Base-by-base conservation (phyloP, 2,797 vertebrate species). In the Mionectes olivaceus region DNA sequence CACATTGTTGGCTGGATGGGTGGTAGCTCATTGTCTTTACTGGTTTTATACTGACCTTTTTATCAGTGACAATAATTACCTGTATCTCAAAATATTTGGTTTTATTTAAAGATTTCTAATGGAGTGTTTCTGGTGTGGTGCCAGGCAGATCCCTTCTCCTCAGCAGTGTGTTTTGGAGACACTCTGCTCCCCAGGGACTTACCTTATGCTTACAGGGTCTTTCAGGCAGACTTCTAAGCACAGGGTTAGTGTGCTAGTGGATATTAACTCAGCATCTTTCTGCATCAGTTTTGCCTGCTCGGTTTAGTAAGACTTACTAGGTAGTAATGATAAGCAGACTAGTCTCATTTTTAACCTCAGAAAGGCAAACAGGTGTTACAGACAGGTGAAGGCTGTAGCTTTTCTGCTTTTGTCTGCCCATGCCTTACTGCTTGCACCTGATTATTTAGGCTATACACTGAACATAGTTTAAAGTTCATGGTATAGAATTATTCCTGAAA, bases 1-100 rank as follows among this genome's bases (percentile, higher is more conserved):
- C 44, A 44, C 0, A 0, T 17, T 47, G 16, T 87, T 76, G 49
- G 13, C 24, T 76, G 35, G 3, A 13, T 68, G 19, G 19, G 2
- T 79, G 47, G 14, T 75, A 89, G n/a, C 35, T 59, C 41, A 19
- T 83, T 4, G 7, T 49, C 49, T 64, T 53, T 22, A 16, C 21
- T 81, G 12, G 10, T 55, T 93, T 90, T 76, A 63, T 43, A 33
- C 22, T 50, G 43, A 75, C 21, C 9, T 19, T 81, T 77, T 41
- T 64, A 19, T 63, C 19, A 33, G 14, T 43, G 27, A 10, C 13
- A 61, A 0, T 73, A 50, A 59, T 59, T 73, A 30, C 39, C 19
- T 53, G 21, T 60, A 3, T 83, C 24, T 80, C 60, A 71, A 11
- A 19, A 15, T 55, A 7, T 41, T 87, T 80, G 10, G 7, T 41